Base-by-base conservation (phyloP, 2,797 vertebrate species). In the Sphenodon punctatus region DNA sequence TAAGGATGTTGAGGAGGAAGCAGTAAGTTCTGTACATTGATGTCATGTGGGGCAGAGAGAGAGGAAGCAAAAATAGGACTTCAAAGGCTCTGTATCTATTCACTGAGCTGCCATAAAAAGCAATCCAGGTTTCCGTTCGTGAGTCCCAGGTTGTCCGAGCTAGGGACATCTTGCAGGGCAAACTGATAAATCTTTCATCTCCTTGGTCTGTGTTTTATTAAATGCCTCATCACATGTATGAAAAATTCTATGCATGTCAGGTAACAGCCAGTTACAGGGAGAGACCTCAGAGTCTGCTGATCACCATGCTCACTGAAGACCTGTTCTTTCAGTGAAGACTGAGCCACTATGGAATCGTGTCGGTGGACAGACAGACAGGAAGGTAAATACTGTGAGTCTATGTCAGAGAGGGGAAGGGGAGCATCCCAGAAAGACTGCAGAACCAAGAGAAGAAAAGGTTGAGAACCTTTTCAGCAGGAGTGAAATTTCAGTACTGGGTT, bases 111-210 rank as follows among this genome's bases (percentile, higher is more conserved):
- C 84, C 86, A 74, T 79, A 84, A 90, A 93, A 92, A 92, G 78
- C 90, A 90, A 89, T 74, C 93, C 93, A 93, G 92, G 88, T 82
- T 93, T 93, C 91, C 88, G 80, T 75, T 89, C 66, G 60, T 0
- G 1, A 85, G 84, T 90, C 90, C 90, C 75, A 67, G 11, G 82
- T 51, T 93, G 89, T 91, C 90, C 87, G 76, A 61, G 2, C 78
- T 34, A 78, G 86, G 87, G 92, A 92, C 89, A 90, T 92, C 88
- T 89, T 89, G 73, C 67, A 78, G 88, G 84, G 89, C 85, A 90
- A 84, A 87, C 1, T 68, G 85, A 92, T 94, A 90, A 92, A 94
- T 93, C 92, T 92, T 92, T 91, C 92, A 90, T 91, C 90, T 88
- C 84, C 82, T 91, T 1, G 0, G 84, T 78, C 89, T 90, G 89